phyloP scores from a whole-genome alignment of 2,113 vertebrate species.

The Sus scrofa region T2T-Sscrofa CM000826.6:19465501-19466000 shows the following conservation, averaged over 20 bases:
- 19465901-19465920: conserved; percentile 20
- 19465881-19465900: not conserved
- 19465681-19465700: not conserved
- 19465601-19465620: conserved; percentile 9
- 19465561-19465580: not conserved
- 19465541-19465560: not conserved
- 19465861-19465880: conserved; percentile 25
- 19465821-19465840: not conserved
- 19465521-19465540: not conserved
- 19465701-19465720: conserved; percentile 34
- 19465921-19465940: not conserved
- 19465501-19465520: not conserved
- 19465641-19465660: not conserved
- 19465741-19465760: not conserved
- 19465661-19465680: not conserved
- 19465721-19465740: not conserved
- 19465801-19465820: conserved; percentile 29
- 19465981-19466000: not conserved
- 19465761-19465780: not conserved
- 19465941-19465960: not conserved
- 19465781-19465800: not conserved
- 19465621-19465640: conserved; percentile 36
- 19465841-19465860: not conserved
- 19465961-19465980: not conserved
- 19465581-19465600: not conserved